phyloP scores from a whole-genome alignment of 1,140 invertebrate genomes.

The Drosophila punjabiensis region DNA sequence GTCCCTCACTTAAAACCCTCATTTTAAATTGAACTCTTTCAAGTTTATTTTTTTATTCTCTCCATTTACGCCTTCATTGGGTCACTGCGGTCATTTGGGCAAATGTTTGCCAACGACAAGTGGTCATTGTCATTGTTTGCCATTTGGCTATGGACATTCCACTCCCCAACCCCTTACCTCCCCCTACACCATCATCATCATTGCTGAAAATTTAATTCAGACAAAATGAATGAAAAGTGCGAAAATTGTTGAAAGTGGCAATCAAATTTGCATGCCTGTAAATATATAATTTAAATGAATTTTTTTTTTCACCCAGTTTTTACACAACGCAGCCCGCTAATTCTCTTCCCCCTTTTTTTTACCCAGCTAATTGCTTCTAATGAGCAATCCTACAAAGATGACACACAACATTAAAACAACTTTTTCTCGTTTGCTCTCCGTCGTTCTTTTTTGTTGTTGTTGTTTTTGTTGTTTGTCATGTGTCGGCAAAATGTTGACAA shows the following conservation, averaged over 20 bases:
- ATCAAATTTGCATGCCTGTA: slow-evolving; percentile 79
- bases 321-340: neutral
- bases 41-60: slow-evolving; percentile 35
- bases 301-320: slow-evolving; percentile 41
- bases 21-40: slow-evolving; percentile 29
- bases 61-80: slow-evolving; percentile 24
- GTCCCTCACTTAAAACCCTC: neutral
- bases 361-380: slow-evolving; percentile 72
- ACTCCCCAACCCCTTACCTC: neutral
- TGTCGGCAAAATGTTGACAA: slow-evolving; percentile 80
- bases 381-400: slow-evolving; percentile 63
- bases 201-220: slow-evolving; percentile 47
- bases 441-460: slow-evolving; percentile 32
- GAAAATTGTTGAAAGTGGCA: slow-evolving; percentile 50
- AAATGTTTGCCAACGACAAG: slow-evolving; percentile 74
- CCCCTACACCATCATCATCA: neutral
- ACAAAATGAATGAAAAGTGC: slow-evolving; percentile 28
- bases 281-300: slow-evolving; percentile 73
- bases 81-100: slow-evolving; percentile 58
- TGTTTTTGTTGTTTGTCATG: slow-evolving; percentile 58
- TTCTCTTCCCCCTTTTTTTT: slow-evolving; percentile 1
- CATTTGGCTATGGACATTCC: slow-evolving; percentile 45
- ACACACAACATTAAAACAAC: slow-evolving; percentile 41
- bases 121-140: slow-evolving; percentile 76
- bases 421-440: slow-evolving; percentile 49